Evolutionary conservation across 1,140 invertebrate species (phyloP), one percentile per base, ranked within the genome.

Genomic region (Drosophila miranda): DNA sequence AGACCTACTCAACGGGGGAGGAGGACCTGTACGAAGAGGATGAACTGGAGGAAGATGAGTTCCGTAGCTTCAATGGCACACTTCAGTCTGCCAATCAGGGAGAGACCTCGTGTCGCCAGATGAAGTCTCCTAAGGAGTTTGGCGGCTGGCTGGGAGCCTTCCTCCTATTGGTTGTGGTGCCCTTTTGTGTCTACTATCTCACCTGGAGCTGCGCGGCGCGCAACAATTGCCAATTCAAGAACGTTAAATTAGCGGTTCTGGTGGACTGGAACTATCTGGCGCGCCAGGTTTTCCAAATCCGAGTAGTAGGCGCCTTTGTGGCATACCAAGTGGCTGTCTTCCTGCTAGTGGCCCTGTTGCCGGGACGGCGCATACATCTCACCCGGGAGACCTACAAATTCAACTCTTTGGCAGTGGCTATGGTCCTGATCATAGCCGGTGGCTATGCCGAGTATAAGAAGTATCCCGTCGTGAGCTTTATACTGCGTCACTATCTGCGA

Each of bases 401-500:
- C 30, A 93, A 93, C 67, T 91, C 91, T 4, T 72, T 92, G 14
- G 79, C 91, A 6, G 79, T 91, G 9, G 67, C 89, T 43, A 11
- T 91, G 16, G 48, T 93, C 4, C 50, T 91, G 9, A 9, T 91
- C 21, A 14, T 77, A 0, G 56, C 82, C 2, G 63, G 91, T 66
- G 70, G 72, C 42, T 68, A 73, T 6, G 91, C 91, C 19, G 81
- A 93, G 75, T 92, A 92, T 45, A 84, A 91, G 5, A 87, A 90
- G 41, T 91, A 92, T 61, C 76, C 90, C 23, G 53, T 93, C 34
- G 72, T 81, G 56, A 82, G 91, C 56, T 92, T 91, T 49, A 89
- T 94, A 34, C 43, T 92, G 8, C 69, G 92, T 50, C 91, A 94
- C 56, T 88, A 84, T 50, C 74, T 93, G 8, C 92, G 93, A 59